Evolutionary conservation across 2,113 vertebrate genomes (phyloP).

Genomic region (Poecile atricapillus): DNA sequence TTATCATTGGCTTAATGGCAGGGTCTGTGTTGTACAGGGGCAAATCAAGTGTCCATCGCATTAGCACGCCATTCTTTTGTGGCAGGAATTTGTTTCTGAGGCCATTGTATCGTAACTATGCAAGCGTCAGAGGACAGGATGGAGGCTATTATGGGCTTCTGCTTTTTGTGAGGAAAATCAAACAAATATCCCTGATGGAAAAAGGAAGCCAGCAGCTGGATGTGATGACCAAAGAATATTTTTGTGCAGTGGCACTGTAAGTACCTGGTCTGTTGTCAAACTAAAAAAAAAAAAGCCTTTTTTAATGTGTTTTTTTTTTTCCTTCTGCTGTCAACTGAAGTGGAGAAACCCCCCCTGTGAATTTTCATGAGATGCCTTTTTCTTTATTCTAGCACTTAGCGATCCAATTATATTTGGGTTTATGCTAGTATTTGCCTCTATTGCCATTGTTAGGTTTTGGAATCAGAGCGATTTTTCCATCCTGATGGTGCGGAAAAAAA

Average conservation of each 20-base stretch:
- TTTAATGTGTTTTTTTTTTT: not conserved
- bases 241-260: not conserved
- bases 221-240: not conserved
- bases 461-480: constrained; percentile 26
- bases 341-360: not conserved
- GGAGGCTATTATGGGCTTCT: constrained; percentile 13
- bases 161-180: constrained; percentile 44
- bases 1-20: constrained; percentile 13
- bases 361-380: constrained; percentile 9
- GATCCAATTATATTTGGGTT: constrained; percentile 29
- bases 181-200: not conserved
- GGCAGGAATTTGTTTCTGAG: not conserved
- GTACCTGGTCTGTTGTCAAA: not conserved
- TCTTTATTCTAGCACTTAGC: constrained; percentile 27
- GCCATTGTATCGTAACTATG: constrained; percentile 20
- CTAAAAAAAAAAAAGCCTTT: not conserved
- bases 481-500: constrained; percentile 11
- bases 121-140: constrained; percentile 37
- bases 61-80: not conserved
- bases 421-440: constrained; percentile 28
- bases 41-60: not conserved
- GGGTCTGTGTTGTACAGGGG: not conserved
- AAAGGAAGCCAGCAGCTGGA: not conserved
- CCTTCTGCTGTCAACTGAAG: not conserved
- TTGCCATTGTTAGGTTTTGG: constrained; percentile 11